Evolutionary conservation across 2,113 vertebrate genomes (phyloP).

Genomic region (Hippolais icterina): DNA sequence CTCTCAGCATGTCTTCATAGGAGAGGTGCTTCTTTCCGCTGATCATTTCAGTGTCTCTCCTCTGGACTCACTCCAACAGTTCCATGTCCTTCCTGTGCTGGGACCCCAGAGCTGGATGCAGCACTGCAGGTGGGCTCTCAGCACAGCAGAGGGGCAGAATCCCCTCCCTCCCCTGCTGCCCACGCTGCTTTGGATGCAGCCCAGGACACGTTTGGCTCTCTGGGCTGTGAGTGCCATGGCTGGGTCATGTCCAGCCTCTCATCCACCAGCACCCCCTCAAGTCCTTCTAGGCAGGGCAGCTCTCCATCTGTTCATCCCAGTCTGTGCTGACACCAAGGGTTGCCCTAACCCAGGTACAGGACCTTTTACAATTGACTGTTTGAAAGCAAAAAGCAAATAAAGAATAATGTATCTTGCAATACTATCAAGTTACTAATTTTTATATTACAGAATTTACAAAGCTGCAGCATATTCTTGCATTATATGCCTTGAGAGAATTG

Average conservation of each 20-base stretch:
- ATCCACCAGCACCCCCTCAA: not conserved
- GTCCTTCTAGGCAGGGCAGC: fast-evolving
- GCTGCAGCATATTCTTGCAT: not conserved
- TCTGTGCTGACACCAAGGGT: not conserved
- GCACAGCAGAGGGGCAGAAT: not conserved
- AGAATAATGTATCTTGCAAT: not conserved
- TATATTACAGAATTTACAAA: not conserved
- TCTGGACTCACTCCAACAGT: fast-evolving
- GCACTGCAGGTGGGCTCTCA: not conserved
- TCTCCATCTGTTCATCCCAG: not conserved
- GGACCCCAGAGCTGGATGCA: not conserved
- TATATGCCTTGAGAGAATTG: not conserved
- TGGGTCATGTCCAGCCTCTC: not conserved
- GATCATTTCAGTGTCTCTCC: fast-evolving
- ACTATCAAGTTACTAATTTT: not conserved
- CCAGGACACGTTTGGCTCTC: not conserved
- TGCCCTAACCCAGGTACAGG: not conserved
- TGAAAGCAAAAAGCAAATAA: not conserved
- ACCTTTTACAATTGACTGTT: not conserved
- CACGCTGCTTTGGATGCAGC: not conserved
- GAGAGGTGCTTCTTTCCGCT: not conserved
- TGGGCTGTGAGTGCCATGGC: not conserved
- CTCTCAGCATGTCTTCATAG: not conserved
- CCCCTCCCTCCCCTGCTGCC: not conserved
- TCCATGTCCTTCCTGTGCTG: not conserved